Evolutionary conservation across 53 echinoderm and acorn worm species (phyloP).

Genomic region (Paelopatides confundens): DNA sequence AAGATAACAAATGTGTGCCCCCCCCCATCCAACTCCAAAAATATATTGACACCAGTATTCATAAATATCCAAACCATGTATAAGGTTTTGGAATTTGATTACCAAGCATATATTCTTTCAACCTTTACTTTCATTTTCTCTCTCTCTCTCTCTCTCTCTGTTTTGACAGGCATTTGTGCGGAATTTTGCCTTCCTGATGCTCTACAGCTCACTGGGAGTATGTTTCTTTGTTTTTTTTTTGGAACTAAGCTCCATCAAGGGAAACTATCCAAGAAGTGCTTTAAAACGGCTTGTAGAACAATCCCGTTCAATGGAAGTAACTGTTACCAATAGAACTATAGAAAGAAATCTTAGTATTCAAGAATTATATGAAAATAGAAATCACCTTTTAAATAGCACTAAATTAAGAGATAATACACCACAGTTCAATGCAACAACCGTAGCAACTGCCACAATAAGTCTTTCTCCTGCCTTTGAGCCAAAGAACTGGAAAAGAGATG

Average conservation of each 20-base stretch:
- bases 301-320: not conserved
- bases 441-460: slow-evolving; percentile 13
- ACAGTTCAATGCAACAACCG: slow-evolving; percentile 25
- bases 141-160: not conserved
- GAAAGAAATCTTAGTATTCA: not conserved
- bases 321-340: not conserved
- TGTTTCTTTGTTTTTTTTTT: not conserved
- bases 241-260: not conserved
- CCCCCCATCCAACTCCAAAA: too few species aligned
- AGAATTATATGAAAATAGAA: not conserved
- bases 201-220: slow-evolving; percentile 12
- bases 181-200: not conserved
- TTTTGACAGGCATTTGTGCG: not conserved
- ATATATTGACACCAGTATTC: too few species aligned
- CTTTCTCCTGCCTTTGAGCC: slow-evolving; percentile 54
- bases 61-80: too few species aligned
- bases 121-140: not conserved
- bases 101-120: too few species aligned
- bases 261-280: not conserved
- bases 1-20: too few species aligned
- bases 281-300: not conserved
- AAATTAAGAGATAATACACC: not conserved
- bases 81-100: too few species aligned
- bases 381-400: not conserved
- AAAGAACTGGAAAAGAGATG: slow-evolving; percentile 69